Evolutionary conservation across 2,113 vertebrate species (phyloP).

Genomic region (Bucco capensis): DNA sequence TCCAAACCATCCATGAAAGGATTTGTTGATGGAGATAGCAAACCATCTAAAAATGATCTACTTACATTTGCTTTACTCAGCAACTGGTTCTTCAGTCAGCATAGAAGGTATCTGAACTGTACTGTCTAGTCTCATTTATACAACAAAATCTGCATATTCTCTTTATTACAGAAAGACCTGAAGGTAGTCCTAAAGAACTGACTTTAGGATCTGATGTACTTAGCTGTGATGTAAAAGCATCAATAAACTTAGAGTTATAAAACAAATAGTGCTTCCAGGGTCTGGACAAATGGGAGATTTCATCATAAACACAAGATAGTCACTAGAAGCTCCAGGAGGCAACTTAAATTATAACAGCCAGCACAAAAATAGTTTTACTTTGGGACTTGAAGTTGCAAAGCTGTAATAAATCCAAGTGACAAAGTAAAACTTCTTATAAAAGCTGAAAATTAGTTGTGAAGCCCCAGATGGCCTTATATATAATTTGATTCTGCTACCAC

Average conservation of each 20-base stretch:
- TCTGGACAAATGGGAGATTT: neutral
- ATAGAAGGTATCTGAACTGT: neutral
- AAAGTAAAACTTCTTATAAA: neutral
- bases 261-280: neutral
- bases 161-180: neutral
- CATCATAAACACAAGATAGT: neutral
- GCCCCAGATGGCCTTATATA: neutral
- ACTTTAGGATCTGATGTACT: neutral
- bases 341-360: neutral
- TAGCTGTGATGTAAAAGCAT: neutral
- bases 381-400: neutral
- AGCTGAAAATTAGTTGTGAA: conserved; percentile 16
- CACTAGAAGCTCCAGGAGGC: neutral
- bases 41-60: neutral
- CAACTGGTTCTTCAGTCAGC: neutral
- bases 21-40: neutral
- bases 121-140: neutral
- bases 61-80: neutral
- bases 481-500: neutral
- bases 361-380: conserved; percentile 21
- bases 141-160: neutral
- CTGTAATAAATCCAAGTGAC: neutral
- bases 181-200: neutral
- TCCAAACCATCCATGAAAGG: neutral
- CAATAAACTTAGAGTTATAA: neutral